Conservation (phyloP, 2,113 vertebrate species). For the Heliornis fulica region DNA sequence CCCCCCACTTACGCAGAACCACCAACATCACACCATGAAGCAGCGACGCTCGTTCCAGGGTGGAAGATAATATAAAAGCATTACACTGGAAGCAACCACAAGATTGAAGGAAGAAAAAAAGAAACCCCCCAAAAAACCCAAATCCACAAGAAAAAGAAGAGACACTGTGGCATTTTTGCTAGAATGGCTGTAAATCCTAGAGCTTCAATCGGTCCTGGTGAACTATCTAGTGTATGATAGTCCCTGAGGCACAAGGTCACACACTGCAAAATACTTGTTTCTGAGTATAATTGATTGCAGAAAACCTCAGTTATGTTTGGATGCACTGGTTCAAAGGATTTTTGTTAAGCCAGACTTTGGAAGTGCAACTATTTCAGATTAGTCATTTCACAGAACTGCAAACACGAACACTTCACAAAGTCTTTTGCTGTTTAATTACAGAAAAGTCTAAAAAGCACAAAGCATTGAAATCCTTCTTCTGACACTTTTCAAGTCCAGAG, state of each 20-base stretch:
- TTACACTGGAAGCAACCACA: background rate
- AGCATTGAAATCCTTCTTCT: background rate
- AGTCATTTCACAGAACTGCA: background rate
- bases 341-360: constrained; percentile 24
- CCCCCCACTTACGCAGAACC: background rate
- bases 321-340: constrained; percentile 11
- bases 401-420: background rate
- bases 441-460: background rate
- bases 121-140: no score
- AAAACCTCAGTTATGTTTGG: constrained; percentile 9
- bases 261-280: background rate
- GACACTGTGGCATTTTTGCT: background rate
- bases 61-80: background rate
- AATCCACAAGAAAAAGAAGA: background rate
- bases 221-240: background rate
- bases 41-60: background rate
- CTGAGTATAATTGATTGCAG: background rate
- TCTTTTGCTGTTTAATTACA: background rate
- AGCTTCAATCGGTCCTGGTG: background rate
- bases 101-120: background rate
- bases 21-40: background rate
- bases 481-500: background rate
- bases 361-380: constrained; percentile 27
- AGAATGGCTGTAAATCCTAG: background rate
- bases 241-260: background rate